phyloP scores from a whole-genome alignment of 2,888 invertebrate species.

The Seira sanloemensis region DNA sequence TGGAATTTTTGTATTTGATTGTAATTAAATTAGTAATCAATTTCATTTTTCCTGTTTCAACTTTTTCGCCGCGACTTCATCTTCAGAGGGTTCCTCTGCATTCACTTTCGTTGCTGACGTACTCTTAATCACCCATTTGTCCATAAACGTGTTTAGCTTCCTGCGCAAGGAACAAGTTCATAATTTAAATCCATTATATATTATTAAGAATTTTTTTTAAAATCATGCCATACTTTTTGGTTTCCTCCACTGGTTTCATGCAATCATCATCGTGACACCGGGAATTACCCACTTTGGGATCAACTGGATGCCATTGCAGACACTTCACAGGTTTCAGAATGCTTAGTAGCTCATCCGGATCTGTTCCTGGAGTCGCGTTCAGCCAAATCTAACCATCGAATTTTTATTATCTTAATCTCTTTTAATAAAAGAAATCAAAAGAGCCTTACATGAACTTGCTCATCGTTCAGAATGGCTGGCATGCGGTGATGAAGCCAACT shows the following conservation, averaged over 20 bases:
- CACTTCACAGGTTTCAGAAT: slow-evolving; percentile 79
- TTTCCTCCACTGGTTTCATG: slow-evolving; percentile 75
- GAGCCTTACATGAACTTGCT: slow-evolving; percentile 80
- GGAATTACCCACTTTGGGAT: slow-evolving; percentile 84
- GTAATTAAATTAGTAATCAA: too few species aligned
- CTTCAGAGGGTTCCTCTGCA: slow-evolving; percentile 14
- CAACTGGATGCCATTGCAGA: slow-evolving; percentile 84
- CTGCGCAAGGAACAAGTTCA: neutral
- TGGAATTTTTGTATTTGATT: too few species aligned
- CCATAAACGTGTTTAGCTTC: slow-evolving; percentile 59
- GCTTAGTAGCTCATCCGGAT: slow-evolving; percentile 78
- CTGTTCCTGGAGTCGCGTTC: slow-evolving; percentile 79
- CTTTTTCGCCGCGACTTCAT: slow-evolving; percentile 28
- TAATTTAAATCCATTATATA: too few species aligned
- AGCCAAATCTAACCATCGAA: slow-evolving; percentile 82
- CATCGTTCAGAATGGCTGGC: slow-evolving; percentile 86
- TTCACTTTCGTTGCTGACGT: neutral
- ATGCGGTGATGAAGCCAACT: slow-evolving; percentile 87
- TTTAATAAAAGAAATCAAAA: neutral
- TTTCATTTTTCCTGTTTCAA: slow-evolving; percentile 6
- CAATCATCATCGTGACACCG: slow-evolving; percentile 80
- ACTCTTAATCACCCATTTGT: slow-evolving; percentile 62
- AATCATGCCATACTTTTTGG: slow-evolving; percentile 28
- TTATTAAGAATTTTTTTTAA: too few species aligned
- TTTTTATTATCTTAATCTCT: neutral